Percentiles rank a stretch among this genome's conserved stretches.
phyloP scores from a whole-genome alignment of 1,140 invertebrate species.

The Laodelphax striatellus region DNA sequence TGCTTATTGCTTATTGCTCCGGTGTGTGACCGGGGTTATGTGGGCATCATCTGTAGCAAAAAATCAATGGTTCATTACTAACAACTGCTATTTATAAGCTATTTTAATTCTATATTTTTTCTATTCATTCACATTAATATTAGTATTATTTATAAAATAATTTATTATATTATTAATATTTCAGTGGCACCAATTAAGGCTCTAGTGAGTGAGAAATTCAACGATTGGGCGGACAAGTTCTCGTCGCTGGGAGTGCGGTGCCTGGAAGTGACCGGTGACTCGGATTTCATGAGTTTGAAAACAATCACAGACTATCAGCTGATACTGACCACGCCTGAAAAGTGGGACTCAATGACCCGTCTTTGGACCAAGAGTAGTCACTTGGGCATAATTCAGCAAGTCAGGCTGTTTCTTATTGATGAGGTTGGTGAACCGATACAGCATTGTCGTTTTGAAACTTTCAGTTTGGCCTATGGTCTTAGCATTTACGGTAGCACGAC shows the following conservation, averaged over 20 bases:
- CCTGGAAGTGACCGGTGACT: slow-evolving; percentile 64
- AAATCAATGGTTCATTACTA: too few species aligned
- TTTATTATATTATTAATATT: slow-evolving; percentile 11
- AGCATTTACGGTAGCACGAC: too few species aligned
- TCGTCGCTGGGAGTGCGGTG: slow-evolving; percentile 44
- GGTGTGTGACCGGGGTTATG: too few species aligned
- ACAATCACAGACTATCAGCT: slow-evolving; percentile 36
- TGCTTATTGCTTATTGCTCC: too few species aligned
- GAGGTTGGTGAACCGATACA: slow-evolving; percentile 38
- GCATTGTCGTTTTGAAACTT: neutral
- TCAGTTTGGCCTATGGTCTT: too few species aligned
- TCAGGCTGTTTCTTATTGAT: slow-evolving; percentile 69
- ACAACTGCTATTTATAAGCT: too few species aligned
- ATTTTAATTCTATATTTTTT: too few species aligned
- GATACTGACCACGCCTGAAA: slow-evolving; percentile 73
- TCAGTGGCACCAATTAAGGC: slow-evolving; percentile 73
- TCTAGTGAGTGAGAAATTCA: slow-evolving; percentile 54
- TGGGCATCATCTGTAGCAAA: too few species aligned
- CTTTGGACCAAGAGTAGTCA: slow-evolving; percentile 48
- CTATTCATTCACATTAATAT: too few species aligned
- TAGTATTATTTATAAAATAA: too few species aligned
- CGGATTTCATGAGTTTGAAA: slow-evolving; percentile 47
- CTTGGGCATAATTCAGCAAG: slow-evolving; percentile 41
- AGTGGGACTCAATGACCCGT: slow-evolving; percentile 70
- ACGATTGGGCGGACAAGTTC: slow-evolving; percentile 64